These are phyloP conservation scores for Cryptosula pallasiana DNA, from an alignment of 2,888 invertebrate genomes.

Conservation along the genomic window DNA sequence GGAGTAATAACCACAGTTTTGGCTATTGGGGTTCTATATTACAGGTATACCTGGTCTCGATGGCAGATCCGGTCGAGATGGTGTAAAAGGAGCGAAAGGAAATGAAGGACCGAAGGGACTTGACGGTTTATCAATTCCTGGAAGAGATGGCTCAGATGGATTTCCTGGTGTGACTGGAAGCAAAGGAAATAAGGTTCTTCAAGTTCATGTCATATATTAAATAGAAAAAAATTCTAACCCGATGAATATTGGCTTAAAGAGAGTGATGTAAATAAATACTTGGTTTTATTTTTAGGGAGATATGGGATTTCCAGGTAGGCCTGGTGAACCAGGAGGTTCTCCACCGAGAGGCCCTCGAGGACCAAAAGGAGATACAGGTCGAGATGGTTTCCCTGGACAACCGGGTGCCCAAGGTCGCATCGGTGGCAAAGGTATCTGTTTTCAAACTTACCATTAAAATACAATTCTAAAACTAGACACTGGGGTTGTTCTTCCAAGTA, in stretches of 20 bases:
- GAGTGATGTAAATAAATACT: too few relatives aligned
- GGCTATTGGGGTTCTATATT: background rate
- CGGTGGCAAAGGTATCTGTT: constrained; percentile 8
- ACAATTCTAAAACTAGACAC: too few relatives aligned
- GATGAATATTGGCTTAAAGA: too few relatives aligned
- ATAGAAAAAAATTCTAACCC: too few relatives aligned
- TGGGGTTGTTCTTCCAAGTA: too few relatives aligned
- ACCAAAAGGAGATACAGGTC: constrained; percentile 26
- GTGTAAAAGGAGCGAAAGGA: constrained; percentile 18
- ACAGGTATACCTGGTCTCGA: constrained; percentile 24
- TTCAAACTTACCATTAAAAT: too few relatives aligned
- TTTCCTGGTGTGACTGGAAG: constrained; percentile 24
- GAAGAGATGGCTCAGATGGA: constrained; percentile 24
- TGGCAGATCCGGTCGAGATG: constrained; percentile 24
- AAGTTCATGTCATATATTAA: too few relatives aligned
- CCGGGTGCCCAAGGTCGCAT: background rate
- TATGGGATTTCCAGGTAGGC: constrained; percentile 19
- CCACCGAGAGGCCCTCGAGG: constrained; percentile 26
- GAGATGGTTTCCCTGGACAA: constrained; percentile 18
- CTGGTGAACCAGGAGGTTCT: background rate
- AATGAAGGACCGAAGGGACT: constrained; percentile 17
- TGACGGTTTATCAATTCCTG: constrained; percentile 5
- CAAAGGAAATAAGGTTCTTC: constrained; percentile 27
- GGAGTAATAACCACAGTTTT: too few relatives aligned
- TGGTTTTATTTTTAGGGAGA: constrained; percentile 16